These are phyloP conservation scores for Prionailurus viverrinus DNA, from an alignment of 2,113 vertebrate species.

Conservation along the genomic window DNA sequence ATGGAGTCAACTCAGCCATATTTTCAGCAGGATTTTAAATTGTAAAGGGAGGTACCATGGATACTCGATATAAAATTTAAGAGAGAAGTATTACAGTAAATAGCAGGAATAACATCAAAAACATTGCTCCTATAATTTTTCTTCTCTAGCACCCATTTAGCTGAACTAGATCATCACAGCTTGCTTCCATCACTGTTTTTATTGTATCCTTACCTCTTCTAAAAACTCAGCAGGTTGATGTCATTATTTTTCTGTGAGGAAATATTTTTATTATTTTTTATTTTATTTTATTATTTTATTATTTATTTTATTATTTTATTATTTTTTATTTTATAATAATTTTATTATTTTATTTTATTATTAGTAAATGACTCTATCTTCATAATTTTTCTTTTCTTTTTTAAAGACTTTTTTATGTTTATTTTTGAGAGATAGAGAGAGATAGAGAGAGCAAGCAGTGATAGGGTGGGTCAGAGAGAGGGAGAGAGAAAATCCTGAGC, in stretches of 20 bases:
- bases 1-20: not conserved
- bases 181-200: not conserved
- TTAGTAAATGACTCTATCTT: not conserved
- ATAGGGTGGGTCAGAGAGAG: too few species aligned
- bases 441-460: too few species aligned
- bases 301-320: too few species aligned
- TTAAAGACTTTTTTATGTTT: too few species aligned
- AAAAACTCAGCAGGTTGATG: not conserved
- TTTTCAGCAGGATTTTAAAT: not conserved
- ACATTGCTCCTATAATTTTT: not conserved
- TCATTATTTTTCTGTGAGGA: not conserved
- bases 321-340: too few species aligned
- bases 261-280: too few species aligned
- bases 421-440: too few species aligned
- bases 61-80: not conserved
- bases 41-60: not conserved
- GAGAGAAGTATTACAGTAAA: not conserved
- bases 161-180: not conserved
- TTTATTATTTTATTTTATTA: not conserved
- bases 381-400: not conserved
- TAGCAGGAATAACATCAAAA: not conserved
- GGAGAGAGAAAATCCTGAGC: too few species aligned
- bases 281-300: not conserved
- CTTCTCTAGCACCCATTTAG: not conserved
- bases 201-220: not conserved